Evolutionary conservation across 2,888 invertebrate genomes (phyloP), one percentile per base, ranked within the genome.

Genomic region (Thumatha senex): DNA sequence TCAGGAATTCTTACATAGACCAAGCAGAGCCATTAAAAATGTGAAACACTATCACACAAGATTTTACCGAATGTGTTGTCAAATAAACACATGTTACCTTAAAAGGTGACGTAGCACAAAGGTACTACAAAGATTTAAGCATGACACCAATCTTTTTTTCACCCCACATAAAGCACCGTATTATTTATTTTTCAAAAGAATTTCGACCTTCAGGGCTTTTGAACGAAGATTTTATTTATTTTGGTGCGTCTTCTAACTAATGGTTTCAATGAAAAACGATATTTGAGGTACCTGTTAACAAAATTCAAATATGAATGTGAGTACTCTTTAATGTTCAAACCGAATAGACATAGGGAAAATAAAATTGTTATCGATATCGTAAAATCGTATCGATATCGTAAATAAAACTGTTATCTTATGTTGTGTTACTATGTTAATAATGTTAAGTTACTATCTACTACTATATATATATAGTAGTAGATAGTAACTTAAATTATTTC

Each of bases 131-230:
- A 64, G 63, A 61, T 52, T 57, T 63, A 70, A 62, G 63, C 72
- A 76, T 77, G 79, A 78, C 70, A 70, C 67, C 64, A 63, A 73
- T 61, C 65, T 76, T 76, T 24, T 24, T 4, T 71, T 70, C 72
- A 73, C 77, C 77, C 78, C 66, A 69, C 64, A 71, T 67, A 73
- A 70, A 73, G 70, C 58, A 70, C 61, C 56, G 41, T 52, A 42
- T 54, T 47, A 42, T 49, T 53, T 39, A n/a, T 40, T 47, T 55
- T 61, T 51, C 40, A 54, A 46, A 45, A 58, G 38, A 46, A 63
- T 48, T 47, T 54, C 54, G 41, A 52, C 58, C 54, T 66, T 58
- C 55, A 56, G 36, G 56, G 10, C 35, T 24, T 3, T 42, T 30
- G 0, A 24, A 43, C 15, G 45, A 49, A 29, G 40, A 49, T 44